These are phyloP conservation scores for Pterocles orientalis DNA, from an alignment of 2,113 vertebrate species.

Conservation along the genomic window DNA sequence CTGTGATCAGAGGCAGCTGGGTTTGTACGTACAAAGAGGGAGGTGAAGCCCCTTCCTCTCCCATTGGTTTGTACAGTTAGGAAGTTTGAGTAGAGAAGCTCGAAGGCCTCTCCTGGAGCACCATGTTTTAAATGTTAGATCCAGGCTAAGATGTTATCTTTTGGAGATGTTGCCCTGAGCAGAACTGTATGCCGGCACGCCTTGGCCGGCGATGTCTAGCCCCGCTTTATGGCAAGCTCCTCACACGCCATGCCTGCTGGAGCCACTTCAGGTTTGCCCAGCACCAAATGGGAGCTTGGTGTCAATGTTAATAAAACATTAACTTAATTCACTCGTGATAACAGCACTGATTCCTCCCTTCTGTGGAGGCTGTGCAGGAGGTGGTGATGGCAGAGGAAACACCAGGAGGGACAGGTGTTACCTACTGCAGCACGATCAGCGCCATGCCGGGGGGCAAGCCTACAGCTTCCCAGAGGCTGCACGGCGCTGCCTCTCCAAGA, in stretches of 20 bases:
- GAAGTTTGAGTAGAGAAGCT: not conserved
- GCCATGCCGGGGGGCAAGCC: not conserved
- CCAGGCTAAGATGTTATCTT: not conserved
- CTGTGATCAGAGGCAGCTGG: not conserved
- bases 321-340: not conserved
- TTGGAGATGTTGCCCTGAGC: not conserved
- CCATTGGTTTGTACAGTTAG: not conserved
- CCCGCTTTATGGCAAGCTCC: not conserved
- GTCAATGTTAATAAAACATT: not conserved
- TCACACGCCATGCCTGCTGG: not conserved
- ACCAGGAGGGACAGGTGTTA: not conserved
- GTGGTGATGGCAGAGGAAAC: not conserved
- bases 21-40: not conserved
- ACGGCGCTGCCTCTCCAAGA: not conserved
- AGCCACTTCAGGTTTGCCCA: not conserved
- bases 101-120: not conserved
- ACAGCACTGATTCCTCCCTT: not conserved
- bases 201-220: not conserved
- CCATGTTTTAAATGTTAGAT: not conserved
- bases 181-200: not conserved
- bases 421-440: not conserved
- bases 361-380: not conserved
- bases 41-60: not conserved
- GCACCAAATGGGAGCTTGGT: accelerated
- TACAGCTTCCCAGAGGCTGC: not conserved